A percentile compares a stretch with the other conserved stretches of the same genome.
Conservation (phyloP, 2,113 vertebrate genomes). For the Epinephelus cyanopodus region DNA sequence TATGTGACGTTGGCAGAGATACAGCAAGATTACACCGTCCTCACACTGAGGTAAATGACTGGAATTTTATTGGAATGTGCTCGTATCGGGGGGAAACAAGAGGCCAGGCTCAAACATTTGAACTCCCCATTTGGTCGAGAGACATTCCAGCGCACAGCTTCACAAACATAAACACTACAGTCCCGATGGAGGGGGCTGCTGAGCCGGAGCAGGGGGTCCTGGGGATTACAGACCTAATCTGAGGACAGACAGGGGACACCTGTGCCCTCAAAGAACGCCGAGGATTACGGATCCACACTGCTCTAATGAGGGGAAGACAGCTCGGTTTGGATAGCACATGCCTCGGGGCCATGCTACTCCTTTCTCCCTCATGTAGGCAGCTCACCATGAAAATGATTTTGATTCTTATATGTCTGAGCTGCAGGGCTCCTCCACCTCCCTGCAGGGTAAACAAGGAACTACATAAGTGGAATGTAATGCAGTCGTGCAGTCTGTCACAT, state of each 20-base stretch:
- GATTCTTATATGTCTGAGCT: slow-evolving; percentile 13
- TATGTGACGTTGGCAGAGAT: not conserved
- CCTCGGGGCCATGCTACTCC: slow-evolving; percentile 20
- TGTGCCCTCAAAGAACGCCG: slow-evolving; percentile 76
- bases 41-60: slow-evolving; percentile 13
- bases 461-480: slow-evolving; percentile 13
- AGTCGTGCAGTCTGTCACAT: not conserved
- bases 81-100: slow-evolving; percentile 13
- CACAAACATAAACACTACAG: slow-evolving; percentile 68
- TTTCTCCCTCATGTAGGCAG: slow-evolving; percentile 47
- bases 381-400: slow-evolving; percentile 5
- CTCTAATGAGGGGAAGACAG: slow-evolving; percentile 75
- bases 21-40: slow-evolving; percentile 10
- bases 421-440: not conserved
- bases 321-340: slow-evolving; percentile 41
- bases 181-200: slow-evolving; percentile 51
- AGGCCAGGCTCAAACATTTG: slow-evolving; percentile 44
- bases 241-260: slow-evolving; percentile 84
- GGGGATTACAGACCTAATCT: slow-evolving; percentile 85
- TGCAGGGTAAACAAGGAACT: slow-evolving; percentile 7
- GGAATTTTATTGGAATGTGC: slow-evolving; percentile 59
- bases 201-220: slow-evolving; percentile 58
- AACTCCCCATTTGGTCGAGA: slow-evolving; percentile 52
- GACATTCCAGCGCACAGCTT: slow-evolving; percentile 73
- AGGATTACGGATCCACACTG: slow-evolving; percentile 80